Conservation (phyloP, 2,797 vertebrate species). For the Antrozous pallidus region DNA sequence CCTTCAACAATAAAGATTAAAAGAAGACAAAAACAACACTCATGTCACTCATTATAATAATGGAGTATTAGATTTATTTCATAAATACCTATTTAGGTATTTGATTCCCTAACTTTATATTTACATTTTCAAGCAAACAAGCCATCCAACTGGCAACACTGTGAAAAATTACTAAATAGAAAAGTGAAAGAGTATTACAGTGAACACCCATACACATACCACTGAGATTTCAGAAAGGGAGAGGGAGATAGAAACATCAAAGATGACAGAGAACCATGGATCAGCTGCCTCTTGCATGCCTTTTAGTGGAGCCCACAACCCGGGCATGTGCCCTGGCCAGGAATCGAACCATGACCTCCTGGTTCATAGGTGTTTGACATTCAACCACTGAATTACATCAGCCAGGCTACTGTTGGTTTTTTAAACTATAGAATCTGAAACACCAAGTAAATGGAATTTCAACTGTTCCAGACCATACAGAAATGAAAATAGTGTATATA, state of each 20-base stretch:
- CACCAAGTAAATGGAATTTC: neutral
- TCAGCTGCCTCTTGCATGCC: too few relatives aligned
- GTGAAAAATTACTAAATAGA: neutral
- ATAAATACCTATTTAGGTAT: neutral
- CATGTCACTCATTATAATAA: neutral
- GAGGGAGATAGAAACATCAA: too few relatives aligned
- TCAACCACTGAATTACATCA: too few relatives aligned
- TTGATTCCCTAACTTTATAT: neutral
- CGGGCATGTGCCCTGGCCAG: too few relatives aligned
- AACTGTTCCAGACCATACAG: conserved; percentile 28
- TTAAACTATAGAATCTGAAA: conserved; percentile 44
- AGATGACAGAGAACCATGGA: too few relatives aligned
- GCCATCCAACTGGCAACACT: neutral
- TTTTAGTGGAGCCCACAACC: too few relatives aligned
- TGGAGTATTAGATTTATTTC: neutral
- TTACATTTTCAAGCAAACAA: neutral
- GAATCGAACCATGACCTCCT: too few relatives aligned
- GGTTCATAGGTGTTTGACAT: too few relatives aligned
- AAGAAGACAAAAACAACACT: too few relatives aligned
- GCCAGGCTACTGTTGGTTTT: neutral
- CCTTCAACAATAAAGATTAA: too few relatives aligned
- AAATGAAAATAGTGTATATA: neutral
- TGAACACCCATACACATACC: neutral
- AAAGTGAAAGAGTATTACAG: neutral
- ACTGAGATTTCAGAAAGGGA: neutral